Evolutionary conservation across 2,113 vertebrate genomes (phyloP).

Genomic region (Mobula hypostoma): DNA sequence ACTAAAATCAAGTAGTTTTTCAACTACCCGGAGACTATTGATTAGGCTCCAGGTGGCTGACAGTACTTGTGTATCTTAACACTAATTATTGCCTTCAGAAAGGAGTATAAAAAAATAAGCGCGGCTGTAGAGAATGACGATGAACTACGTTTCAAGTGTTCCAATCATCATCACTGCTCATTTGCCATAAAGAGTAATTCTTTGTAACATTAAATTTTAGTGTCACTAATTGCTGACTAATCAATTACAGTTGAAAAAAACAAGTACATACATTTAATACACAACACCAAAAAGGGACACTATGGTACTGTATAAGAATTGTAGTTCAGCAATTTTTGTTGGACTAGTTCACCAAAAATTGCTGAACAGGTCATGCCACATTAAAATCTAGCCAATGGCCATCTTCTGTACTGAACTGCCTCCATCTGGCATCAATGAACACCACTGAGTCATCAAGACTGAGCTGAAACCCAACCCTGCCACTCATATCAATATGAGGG

Average conservation of each 20-base stretch:
- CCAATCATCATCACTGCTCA: background rate
- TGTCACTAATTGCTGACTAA: background rate
- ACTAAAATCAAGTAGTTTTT: background rate
- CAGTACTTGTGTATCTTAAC: background rate
- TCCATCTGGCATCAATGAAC: background rate
- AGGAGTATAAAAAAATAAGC: background rate
- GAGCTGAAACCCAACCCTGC: background rate
- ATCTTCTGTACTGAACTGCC: background rate
- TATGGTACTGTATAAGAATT: background rate
- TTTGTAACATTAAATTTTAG: background rate
- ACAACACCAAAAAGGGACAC: background rate
- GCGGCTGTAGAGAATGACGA: no score
- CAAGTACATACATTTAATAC: background rate
- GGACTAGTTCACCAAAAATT: background rate
- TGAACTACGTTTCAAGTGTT: background rate
- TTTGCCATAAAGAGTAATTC: background rate
- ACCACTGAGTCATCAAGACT: background rate
- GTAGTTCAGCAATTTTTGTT: background rate
- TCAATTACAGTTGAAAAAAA: background rate
- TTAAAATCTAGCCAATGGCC: background rate
- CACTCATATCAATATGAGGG: background rate
- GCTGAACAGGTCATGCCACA: background rate
- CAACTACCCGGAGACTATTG: no score
- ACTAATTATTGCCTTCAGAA: background rate
- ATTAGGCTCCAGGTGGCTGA: background rate